Evolutionary conservation across 2,797 vertebrate genomes (phyloP), one percentile per base, ranked within the genome.

Genomic region (Eidolon dupreanum): DNA sequence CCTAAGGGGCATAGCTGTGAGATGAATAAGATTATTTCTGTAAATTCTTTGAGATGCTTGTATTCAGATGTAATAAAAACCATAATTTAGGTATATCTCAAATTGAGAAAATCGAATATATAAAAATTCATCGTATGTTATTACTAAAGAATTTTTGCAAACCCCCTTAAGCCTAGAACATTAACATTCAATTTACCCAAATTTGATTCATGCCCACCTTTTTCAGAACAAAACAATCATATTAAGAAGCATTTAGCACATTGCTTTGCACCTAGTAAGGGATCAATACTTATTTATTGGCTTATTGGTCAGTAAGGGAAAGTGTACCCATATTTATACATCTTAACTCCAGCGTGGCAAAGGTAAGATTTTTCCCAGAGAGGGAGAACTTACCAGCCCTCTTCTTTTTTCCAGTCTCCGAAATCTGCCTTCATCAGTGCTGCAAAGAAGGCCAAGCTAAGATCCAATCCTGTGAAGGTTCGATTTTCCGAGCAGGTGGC

Each of bases 401-500:
- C 88, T 96, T 98, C 95, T 98, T 98, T 97, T 98, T 98, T 97
- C 63, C 98, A 99, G 99, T 99, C 99, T 97, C 99, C 99, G 94
- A 99, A 99, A 98, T 99, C 99, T 93, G 99, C 99, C 98, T 99
- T 99, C 98, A 99, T 99, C 99, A 97, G 99, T 46, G 99, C 99
- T 98, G 99, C 99, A 97, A 99, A 99, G 99, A 99, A 99, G 98
- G 99, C 99, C 81, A 99, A 99, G 96, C 99, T 99, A 92, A 99
- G 99, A 98, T 99, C 99, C 95, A 99, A 99, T 98, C 99, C 99
- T 0, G 99, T 98, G 57, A 99, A 99, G 99, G 99, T 99, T 98
- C 99, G 99, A 98, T 99, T 99, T 99, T 99, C 99, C 82, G 99
- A 99, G 98, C 99, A 99, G 98, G 99, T 99, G 98, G 99, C 99